A percentile compares a stretch with the other conserved stretches of the same genome.
Conservation (phyloP, 2,888 invertebrate genomes). For the Bimastos eiseni region DNA sequence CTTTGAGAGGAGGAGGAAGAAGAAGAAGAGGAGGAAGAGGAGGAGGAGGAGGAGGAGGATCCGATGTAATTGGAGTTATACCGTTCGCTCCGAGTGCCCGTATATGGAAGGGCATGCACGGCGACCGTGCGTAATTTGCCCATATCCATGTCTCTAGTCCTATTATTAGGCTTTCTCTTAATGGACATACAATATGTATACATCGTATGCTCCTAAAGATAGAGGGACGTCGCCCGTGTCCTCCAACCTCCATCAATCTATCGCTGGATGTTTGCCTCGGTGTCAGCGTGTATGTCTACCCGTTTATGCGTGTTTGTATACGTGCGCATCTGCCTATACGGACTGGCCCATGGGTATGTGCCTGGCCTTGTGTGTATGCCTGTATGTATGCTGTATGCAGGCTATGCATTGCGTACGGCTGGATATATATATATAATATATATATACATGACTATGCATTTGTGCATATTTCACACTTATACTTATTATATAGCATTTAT, state of each 20-base stretch:
- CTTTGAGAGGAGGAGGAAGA: too few species aligned
- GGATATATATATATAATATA: slow-evolving; percentile 34
- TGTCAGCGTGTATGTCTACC: slow-evolving; percentile 33
- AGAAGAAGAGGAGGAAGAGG: not conserved
- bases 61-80: not conserved
- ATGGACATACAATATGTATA: slow-evolving; percentile 18
- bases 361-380: slow-evolving; percentile 25
- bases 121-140: not conserved
- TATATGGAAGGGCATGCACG: not conserved
- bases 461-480: slow-evolving; percentile 35
- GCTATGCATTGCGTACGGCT: slow-evolving; percentile 34
- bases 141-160: not conserved
- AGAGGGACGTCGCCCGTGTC: not conserved
- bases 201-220: not conserved
- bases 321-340: slow-evolving; percentile 28
- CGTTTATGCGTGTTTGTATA: slow-evolving; percentile 24
- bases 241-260: not conserved
- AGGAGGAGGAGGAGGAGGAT: not conserved
- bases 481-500: slow-evolving; percentile 24
- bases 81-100: not conserved
- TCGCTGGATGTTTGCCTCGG: slow-evolving; percentile 13
- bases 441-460: slow-evolving; percentile 30
- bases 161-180: not conserved
- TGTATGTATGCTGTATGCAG: slow-evolving; percentile 39
- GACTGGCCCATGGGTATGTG: slow-evolving; percentile 22